Evolutionary conservation across 2,888 invertebrate genomes (phyloP), one percentile per base, ranked within the genome.

Genomic region (Eubasilissa splendida): DNA sequence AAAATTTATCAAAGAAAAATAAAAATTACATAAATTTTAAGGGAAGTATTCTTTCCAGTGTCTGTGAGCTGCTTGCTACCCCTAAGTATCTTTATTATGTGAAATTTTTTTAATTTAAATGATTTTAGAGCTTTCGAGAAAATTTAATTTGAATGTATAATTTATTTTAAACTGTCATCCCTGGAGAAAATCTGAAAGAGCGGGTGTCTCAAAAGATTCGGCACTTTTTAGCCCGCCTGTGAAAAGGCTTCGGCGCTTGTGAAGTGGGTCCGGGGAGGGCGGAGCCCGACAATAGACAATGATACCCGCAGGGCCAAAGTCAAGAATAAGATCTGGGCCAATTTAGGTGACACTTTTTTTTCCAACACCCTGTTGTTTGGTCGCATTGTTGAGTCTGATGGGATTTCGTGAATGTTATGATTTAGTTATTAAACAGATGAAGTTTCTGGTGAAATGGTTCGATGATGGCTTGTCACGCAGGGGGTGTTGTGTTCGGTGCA

Each of bases 321-420:
- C 22, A 31, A 77, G 56, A 70, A 70, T 50, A 33, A 77, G 68
- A 78, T 78, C 71, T 78, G 78, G 78, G 73, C 60, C 78, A 78
- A 78, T 78, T 78, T 78, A 70, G 78, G 78, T 78, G 78, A 78
- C 78, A 78, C 9, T 60, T 74, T 74, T 74, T 74, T 54, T 50
- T 52, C 42, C 73, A 73, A 14, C 9, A 22, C 31, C 31, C 31
- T 53, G 54, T 56, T 73, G 22, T 11, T n/a, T 59, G 50, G 42
- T n/a, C n/a, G 50, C 74, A 54, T 71, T 71, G 71, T 71, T 52
- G 14, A n/a, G 56, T 22, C n/a, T 31, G 53, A 54, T 54, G 53
- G 71, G 71, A 59, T 58, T 74, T 59, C 12, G 31, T 12, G 12
- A 42, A n/a, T 74, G 59, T 74, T 74, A 74, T 74, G 74, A 74